Evolutionary conservation across 2,888 invertebrate genomes (phyloP).

Genomic region (Hemithea aestivaria): DNA sequence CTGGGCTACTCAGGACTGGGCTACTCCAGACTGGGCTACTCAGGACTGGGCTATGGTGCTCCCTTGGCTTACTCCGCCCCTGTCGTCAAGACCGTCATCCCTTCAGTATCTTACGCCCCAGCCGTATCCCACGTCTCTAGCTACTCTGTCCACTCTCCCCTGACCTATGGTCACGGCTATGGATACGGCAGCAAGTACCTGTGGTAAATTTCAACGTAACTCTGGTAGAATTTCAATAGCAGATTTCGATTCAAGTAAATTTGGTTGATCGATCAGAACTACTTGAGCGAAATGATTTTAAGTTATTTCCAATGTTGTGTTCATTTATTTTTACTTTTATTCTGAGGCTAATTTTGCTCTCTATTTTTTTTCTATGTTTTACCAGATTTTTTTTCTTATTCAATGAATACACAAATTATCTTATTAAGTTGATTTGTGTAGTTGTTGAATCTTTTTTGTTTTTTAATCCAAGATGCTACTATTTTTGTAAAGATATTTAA

Average conservation of each 20-base stretch:
- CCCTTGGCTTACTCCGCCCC: conserved; percentile 39
- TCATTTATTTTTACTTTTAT: no score
- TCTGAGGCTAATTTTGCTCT: no score
- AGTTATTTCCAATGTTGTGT: no score
- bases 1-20: conserved; percentile 26
- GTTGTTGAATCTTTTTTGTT: neutral
- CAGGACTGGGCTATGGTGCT: conserved; percentile 26
- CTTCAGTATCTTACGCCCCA: conserved; percentile 36
- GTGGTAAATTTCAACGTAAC: conserved; percentile 35
- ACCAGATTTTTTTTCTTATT: no score
- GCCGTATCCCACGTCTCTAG: conserved; percentile 50
- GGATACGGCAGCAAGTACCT: conserved; percentile 39
- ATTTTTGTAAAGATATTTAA: conserved; percentile 5
- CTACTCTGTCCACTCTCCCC: conserved; percentile 45
- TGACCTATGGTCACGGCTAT: conserved; percentile 31
- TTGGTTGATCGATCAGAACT: no score
- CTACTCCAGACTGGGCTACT: conserved; percentile 33
- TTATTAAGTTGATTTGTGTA: neutral
- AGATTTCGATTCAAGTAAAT: no score
- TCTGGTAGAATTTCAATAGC: neutral
- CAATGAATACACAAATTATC: no score
- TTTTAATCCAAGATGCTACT: neutral
- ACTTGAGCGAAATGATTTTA: no score
- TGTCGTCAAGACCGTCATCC: conserved; percentile 36
- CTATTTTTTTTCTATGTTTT: no score